Base-by-base conservation (phyloP, 2,888 invertebrate species). In the Panzeria rudis region DNA sequence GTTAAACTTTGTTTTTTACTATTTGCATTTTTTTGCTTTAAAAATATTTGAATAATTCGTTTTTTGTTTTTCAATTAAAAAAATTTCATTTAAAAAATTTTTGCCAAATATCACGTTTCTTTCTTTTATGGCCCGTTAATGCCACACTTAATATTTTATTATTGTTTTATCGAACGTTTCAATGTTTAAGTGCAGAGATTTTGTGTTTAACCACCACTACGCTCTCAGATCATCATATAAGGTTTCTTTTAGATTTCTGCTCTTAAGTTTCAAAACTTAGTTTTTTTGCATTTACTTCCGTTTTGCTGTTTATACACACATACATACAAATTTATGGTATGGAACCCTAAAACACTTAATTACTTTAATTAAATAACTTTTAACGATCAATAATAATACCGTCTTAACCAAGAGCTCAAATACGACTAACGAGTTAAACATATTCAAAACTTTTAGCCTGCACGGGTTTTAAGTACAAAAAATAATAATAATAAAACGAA, bases 361-460 rank as follows among this genome's bases (percentile, higher is more conserved):
- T 54, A 68, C 23, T 0, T 29, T 25, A 56, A 56, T 61, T 44
- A 50, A 52, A 52, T 35, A 41, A 35, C 1, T 47, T 52, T 64
- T 62, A 44, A 76, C 76, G 52, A 82, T 69, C 66, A 23, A 79
- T 29, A 29, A 29, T 29, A 29, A 29, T 29, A 82, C 85, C 75
- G 73, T 75, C 64, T 59, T 71, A 75, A 78, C 75, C 82, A 85
- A 82, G 69, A 62, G 85, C 66, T 85, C 82, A 79, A 59, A 61
- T 64, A 71, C 69, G 52, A 85, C 85, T 85, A 77, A 85, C 69
- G 75, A 76, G 64, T 77, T 83, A 56, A 82, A 56, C 52, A 35
- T 82, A 66, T 72, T 75, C 82, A 78, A 84, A 86, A 87, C 87
- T 85, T 87, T 72, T 76, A 75, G 78, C 68, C 73, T 84, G 41